Base-by-base conservation (phyloP, 1,140 invertebrate species). In the Zaprionus davidi region DNA sequence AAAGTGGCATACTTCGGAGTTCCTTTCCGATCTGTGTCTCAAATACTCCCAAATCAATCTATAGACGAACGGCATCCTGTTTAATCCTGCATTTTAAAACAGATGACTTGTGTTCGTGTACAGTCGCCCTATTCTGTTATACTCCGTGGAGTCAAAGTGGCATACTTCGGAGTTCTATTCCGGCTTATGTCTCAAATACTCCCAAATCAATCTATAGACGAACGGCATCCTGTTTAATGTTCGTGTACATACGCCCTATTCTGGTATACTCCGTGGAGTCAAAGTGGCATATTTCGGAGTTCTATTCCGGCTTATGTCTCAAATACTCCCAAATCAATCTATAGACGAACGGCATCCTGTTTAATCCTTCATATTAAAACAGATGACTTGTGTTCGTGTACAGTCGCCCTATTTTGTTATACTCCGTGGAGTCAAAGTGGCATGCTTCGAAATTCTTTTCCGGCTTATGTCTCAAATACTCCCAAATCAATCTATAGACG, bases 181-280 rank as follows among this genome's bases (percentile, higher is more conserved):
- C 34, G n/a, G n/a, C 49, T 20, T 68, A 49, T 74, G 63, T 67
- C 63, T 74, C 63, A 67, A 62, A 74, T 49, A 26, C 71, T 68
- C 71, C 71, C 15, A 74, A 13, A 74, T 38, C 2, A 74, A 74
- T 5, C 0, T 1, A 46, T 28, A 26, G 49, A 28, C 71, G 57
- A 68, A 67, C 71, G 71, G 71, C 71, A 74, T 68, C 38, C 71
- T 74, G 71, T 63, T 59, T 64, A 69, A 62, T 71, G 69, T 79
- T 76, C 28, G 74, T 38, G 22, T 56, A 76, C 74, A 76, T 1
- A 44, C 11, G 7, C 2, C 36, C 26, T 3, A 9, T 22, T 36
- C 51, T 72, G 22, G 1, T 20, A 1, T 20, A 20, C 20, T 20
- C 20, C 20, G 20, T 20, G 20, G 20, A 20, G 20, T 20, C 20